Evolutionary conservation across 1,140 invertebrate species (phyloP).

Genomic region (Solen grandis): DNA sequence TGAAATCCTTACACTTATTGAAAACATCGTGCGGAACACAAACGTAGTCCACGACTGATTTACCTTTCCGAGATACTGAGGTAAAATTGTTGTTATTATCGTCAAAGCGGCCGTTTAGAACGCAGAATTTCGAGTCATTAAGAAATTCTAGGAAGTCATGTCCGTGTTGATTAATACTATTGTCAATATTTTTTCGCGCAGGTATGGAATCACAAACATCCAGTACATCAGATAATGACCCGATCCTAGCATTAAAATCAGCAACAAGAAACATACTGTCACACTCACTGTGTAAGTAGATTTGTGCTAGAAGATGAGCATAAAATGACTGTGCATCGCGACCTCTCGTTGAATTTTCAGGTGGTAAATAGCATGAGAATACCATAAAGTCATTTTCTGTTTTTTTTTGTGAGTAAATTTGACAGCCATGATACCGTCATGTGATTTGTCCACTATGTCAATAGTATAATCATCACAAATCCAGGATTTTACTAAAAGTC

Average conservation of each 20-base stretch:
- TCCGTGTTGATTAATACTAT: slow-evolving; percentile 47
- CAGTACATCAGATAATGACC: neutral
- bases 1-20: slow-evolving; percentile 22
- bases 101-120: slow-evolving; percentile 51
- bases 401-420: slow-evolving; percentile 29
- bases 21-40: slow-evolving; percentile 55
- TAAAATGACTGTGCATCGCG: slow-evolving; percentile 37
- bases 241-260: slow-evolving; percentile 43
- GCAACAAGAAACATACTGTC: slow-evolving; percentile 24
- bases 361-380: slow-evolving; percentile 53
- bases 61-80: slow-evolving; percentile 29
- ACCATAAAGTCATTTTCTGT: slow-evolving; percentile 40
- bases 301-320: slow-evolving; percentile 37
- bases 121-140: slow-evolving; percentile 52
- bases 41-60: slow-evolving; percentile 60
- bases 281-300: slow-evolving; percentile 21
- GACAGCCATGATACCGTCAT: slow-evolving; percentile 51
- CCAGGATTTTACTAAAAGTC: slow-evolving; percentile 47
- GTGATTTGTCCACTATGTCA: slow-evolving; percentile 23
- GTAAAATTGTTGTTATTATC: slow-evolving; percentile 37
- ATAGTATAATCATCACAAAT: slow-evolving; percentile 17
- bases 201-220: slow-evolving; percentile 18
- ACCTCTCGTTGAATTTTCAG: slow-evolving; percentile 25
- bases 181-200: slow-evolving; percentile 15
- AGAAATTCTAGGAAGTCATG: slow-evolving; percentile 52